Evolutionary conservation across 2,797 vertebrate genomes (phyloP).

Genomic region (Novumbra hubbsi): DNA sequence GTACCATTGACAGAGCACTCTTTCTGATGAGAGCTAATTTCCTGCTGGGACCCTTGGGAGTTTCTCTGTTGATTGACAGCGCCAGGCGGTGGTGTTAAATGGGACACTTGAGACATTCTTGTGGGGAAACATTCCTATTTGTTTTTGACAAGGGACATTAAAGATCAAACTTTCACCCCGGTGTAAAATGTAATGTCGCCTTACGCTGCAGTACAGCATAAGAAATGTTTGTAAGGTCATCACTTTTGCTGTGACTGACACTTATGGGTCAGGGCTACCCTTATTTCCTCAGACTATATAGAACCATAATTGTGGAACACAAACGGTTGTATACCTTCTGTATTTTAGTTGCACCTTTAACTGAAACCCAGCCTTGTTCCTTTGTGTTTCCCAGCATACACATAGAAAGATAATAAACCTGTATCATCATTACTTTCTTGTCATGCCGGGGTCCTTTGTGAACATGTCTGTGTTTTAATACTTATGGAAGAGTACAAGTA

Average conservation of each 20-base stretch:
- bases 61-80: constrained; percentile 37
- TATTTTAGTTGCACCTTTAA: constrained; percentile 21
- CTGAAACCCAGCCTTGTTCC: constrained; percentile 30
- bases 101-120: constrained; percentile 23
- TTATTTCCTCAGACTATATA: constrained; percentile 31
- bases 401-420: constrained; percentile 61
- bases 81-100: constrained; percentile 37
- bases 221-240: not conserved
- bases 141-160: constrained; percentile 40
- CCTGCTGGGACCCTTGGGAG: constrained; percentile 46
- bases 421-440: constrained; percentile 43
- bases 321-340: not conserved
- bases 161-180: not conserved
- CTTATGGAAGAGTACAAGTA: constrained; percentile 17
- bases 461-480: constrained; percentile 27
- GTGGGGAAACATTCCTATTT: constrained; percentile 21
- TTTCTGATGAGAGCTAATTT: constrained; percentile 23
- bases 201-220: not conserved
- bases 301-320: constrained; percentile 12
- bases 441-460: constrained; percentile 23
- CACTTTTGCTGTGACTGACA: no score
- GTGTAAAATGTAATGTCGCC: not conserved
- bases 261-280: no score
- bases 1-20: constrained; percentile 5
- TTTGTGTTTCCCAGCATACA: constrained; percentile 38